Base-by-base conservation (phyloP, 2,888 invertebrate genomes). In the Punctoribates punctum region DNA sequence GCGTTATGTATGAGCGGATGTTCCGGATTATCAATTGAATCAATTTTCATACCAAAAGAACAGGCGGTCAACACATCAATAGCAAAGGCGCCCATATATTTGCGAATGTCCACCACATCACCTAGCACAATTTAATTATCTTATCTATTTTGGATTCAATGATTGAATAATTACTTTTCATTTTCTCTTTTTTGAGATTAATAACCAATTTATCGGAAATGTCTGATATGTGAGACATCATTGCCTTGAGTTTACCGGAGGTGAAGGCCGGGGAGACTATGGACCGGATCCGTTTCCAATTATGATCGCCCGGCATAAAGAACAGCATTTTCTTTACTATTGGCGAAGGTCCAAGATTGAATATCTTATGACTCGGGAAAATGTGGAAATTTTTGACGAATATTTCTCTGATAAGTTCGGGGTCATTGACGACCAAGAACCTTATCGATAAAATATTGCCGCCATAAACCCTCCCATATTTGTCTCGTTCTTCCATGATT, bases 1-100 rank as follows among this genome's bases (percentile, higher is more conserved):
- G 76, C 76, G 72, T 73, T 73, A 8, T 23, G 27, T 1, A 76
- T 72, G 0, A 76, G 8, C 8, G 76, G 76, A 62, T 76, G 76
- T 46, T 73, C 25, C n/a, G 76, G 73, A 27, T 73, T 38, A 1
- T 46, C 27, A 15, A 76, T 6, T n/a, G 76, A 76, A n/a, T 76
- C 76, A 29, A 73, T n/a, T 25, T 73, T 60, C 11, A 76, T 73
- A 34, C 76, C 76, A 48, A 73, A 76, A 1, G 27, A 57, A 46
- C 73, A 76, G 15, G 25, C 57, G n/a, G 29, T 38, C 25, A 76
- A 57, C n/a, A 73, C 73, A 46, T 76, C 76, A 73, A 76, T 76
- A 25, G 73, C 34, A n/a, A 76, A 73, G 0, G 46, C 76, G 3
- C 73, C 73, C 6, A 73, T 42, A 42, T 76, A 54, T 57, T 51